These are phyloP conservation scores for Julus scanicus DNA, from an alignment of 2,888 invertebrate species.

Conservation along the genomic window DNA sequence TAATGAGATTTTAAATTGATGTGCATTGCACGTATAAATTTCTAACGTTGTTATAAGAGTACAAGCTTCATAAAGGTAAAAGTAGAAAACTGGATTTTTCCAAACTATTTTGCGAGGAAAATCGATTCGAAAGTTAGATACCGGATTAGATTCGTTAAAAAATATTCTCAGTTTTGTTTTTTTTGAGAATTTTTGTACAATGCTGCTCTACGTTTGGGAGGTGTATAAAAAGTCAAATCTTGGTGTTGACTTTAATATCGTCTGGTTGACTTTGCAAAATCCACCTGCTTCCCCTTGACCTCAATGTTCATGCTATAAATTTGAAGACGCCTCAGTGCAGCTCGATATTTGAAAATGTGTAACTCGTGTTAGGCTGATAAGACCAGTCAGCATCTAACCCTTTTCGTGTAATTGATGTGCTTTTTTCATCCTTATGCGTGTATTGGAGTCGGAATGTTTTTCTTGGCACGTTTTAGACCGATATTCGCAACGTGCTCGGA, in stretches of 20 bases:
- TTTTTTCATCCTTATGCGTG: slow-evolving; percentile 36
- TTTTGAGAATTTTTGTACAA: neutral
- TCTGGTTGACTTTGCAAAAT: neutral
- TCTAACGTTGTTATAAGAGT: too few relatives aligned
- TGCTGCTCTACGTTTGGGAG: too few relatives aligned
- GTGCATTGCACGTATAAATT: too few relatives aligned
- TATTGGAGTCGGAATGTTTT: slow-evolving; percentile 2
- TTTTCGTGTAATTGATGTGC: slow-evolving; percentile 45
- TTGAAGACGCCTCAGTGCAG: neutral
- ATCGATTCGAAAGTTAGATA: neutral
- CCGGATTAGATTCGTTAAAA: neutral
- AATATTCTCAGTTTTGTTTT: neutral
- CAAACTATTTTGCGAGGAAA: neutral
- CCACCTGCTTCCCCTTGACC: neutral
- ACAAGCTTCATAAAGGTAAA: too few relatives aligned
- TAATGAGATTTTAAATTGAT: too few relatives aligned
- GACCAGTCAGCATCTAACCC: slow-evolving; percentile 41
- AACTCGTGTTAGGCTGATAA: slow-evolving; percentile 43
- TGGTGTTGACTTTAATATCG: neutral
- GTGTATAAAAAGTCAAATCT: neutral
- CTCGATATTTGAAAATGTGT: slow-evolving; percentile 40
- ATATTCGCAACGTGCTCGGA: slow-evolving; percentile 11
- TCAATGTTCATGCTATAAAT: neutral
- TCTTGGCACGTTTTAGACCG: slow-evolving; percentile 43
- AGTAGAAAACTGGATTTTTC: neutral